Base-by-base conservation (phyloP, 1,140 invertebrate species). In the Helicoverpa zea region DNA sequence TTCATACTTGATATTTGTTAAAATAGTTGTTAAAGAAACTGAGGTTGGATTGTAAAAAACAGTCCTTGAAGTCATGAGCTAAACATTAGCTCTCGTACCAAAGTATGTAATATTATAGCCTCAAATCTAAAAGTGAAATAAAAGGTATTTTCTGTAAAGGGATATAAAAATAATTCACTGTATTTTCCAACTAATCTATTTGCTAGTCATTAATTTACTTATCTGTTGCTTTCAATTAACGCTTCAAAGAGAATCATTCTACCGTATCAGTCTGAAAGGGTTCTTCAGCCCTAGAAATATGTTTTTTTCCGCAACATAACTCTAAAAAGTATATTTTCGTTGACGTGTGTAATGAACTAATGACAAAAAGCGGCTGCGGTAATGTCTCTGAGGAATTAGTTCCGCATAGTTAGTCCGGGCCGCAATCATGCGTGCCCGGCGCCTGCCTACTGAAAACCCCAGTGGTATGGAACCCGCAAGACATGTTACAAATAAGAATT, bases 371-470 rank as follows among this genome's bases (percentile, higher is more conserved):
- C 85, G 90, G 86, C 84, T 84, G 66, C 86, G 83, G 83, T 84
- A 80, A 83, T 84, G 87, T 86, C 82, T 78, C 23, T 12, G 82
- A 83, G 82, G 86, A 89, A 92, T 93, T 94, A 92, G 92, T 94
- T 92, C 89, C 89, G 89, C 84, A 88, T 89, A 89, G 91, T 94
- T 93, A 90, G 84, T 74, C 76, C 76, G 76, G 66, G 63, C 73
- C 16, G 84, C 87, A 86, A 89, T 89, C 84, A 86, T 73, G 85
- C 87, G 81, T 76, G 73, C 1, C 35, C 35, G 35, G 35, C 35
- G 35, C 35, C 35, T 35, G 35, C 35, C 35, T 35, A 7, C 35
- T 7, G 35, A 35, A 35, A 3, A 35, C 35, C 35, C 35, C 35
- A 35, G 1, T 35, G 35, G 35, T 35, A 35, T 3, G 35, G 1